Conservation (phyloP, 2,888 invertebrate genomes). For the Syrista parreyssii region DNA sequence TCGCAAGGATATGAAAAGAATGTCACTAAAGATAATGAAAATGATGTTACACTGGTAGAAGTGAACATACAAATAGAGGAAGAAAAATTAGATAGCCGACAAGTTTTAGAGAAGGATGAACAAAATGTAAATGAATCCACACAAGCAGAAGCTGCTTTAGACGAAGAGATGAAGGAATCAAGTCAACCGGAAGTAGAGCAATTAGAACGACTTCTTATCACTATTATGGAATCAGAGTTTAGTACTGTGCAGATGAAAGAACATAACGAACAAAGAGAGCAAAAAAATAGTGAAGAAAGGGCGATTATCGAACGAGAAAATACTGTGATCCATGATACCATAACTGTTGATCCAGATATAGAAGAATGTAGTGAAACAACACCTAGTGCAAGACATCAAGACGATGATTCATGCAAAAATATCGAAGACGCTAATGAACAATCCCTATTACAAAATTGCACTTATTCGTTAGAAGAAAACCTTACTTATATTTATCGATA, state of each 20-base stretch:
- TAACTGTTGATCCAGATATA: slow-evolving; percentile 15
- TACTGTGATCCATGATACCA: slow-evolving; percentile 30
- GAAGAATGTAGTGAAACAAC: slow-evolving; percentile 23
- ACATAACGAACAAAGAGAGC: slow-evolving; percentile 18
- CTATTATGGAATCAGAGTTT: slow-evolving; percentile 56
- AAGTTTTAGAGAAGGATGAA: slow-evolving; percentile 8
- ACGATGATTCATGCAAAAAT: slow-evolving; percentile 14
- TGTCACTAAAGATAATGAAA: slow-evolving; percentile 28
- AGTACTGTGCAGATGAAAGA: slow-evolving; percentile 28
- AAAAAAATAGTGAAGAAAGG: slow-evolving; percentile 22
- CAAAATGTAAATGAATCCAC: slow-evolving; percentile 17
- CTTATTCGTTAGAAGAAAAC: slow-evolving; percentile 8
- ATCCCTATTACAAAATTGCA: neutral
- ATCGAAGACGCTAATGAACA: slow-evolving; percentile 18
- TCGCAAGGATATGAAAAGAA: slow-evolving; percentile 28
- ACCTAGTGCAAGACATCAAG: slow-evolving; percentile 24
- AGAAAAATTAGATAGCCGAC: slow-evolving; percentile 11
- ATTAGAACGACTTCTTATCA: slow-evolving; percentile 52
- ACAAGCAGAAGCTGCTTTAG: neutral
- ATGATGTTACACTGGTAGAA: slow-evolving; percentile 9
- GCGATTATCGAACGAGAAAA: slow-evolving; percentile 33
- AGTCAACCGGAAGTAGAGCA: slow-evolving; percentile 55
- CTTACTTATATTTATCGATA: slow-evolving; percentile 45
- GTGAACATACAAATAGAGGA: slow-evolving; percentile 17
- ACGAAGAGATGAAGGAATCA: slow-evolving; percentile 9